These are phyloP conservation scores for Excalfactoria chinensis DNA, from an alignment of 2,113 vertebrate species.

Conservation along the genomic window DNA sequence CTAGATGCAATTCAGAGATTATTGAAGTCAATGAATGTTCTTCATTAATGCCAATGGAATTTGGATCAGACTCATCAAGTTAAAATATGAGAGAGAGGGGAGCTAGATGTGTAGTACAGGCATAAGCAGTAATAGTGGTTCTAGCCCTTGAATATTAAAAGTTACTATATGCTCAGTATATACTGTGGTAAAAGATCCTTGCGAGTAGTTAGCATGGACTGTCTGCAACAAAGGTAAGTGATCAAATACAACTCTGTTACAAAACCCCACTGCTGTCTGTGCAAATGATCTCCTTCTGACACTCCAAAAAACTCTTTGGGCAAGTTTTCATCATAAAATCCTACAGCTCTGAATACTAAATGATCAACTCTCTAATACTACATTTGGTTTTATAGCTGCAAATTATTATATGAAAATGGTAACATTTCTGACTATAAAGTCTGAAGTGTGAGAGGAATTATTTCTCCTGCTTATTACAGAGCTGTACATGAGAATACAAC, in stretches of 20 bases:
- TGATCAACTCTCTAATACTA: neutral
- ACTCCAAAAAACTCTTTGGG: neutral
- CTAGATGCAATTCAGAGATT: slow-evolving; percentile 46
- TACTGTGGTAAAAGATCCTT: neutral
- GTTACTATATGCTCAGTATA: neutral
- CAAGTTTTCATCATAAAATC: neutral
- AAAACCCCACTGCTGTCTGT: slow-evolving; percentile 9
- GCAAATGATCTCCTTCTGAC: neutral
- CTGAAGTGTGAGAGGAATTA: neutral
- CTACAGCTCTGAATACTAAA: neutral
- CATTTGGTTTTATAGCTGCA: neutral
- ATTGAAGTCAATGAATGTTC: slow-evolving; percentile 50
- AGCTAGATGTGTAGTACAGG: neutral
- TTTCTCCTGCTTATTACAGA: neutral
- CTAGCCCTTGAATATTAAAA: neutral
- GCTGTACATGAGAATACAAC: neutral
- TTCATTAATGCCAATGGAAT: slow-evolving; percentile 41
- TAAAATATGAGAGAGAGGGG: neutral
- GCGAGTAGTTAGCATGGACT: slow-evolving; percentile 53
- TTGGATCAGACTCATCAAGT: slow-evolving; percentile 48
- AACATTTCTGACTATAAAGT: neutral
- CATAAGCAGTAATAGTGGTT: neutral
- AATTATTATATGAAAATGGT: neutral
- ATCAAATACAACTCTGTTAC: neutral
- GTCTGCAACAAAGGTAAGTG: neutral